Conservation (phyloP, 2,797 vertebrate genomes). For the Pogonophryne albipinna region DNA sequence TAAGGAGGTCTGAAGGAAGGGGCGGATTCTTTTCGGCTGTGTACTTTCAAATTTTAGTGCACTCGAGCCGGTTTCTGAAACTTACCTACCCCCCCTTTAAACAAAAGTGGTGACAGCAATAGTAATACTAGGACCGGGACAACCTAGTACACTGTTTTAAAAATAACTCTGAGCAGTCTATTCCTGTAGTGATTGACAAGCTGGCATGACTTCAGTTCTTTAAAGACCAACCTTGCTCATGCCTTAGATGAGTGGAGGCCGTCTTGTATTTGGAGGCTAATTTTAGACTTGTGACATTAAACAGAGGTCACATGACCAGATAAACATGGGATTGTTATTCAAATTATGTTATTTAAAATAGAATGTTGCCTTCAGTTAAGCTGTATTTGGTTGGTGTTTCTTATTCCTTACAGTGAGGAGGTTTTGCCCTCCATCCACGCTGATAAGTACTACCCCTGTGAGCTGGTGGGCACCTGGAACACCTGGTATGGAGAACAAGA, state of each 20-base stretch:
- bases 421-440: conserved; percentile 95
- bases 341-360: background rate
- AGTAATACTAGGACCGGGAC: background rate
- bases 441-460: conserved; percentile 95
- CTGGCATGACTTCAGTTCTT: conserved; percentile 30
- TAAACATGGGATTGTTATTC: conserved; percentile 10
- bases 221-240: conserved; percentile 43
- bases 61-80: no score
- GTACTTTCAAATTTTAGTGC: no score
- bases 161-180: conserved; percentile 60
- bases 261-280: conserved; percentile 17
- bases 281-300: conserved; percentile 27
- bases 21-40: no score
- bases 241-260: conserved; percentile 44
- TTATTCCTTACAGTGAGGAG: conserved; percentile 87
- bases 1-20: no score
- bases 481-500: conserved; percentile 99
- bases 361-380: background rate
- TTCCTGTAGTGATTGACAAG: conserved; percentile 67
- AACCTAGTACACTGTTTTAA: background rate
- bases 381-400: conserved; percentile 8
- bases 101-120: background rate
- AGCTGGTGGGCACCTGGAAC: conserved; percentile 99
- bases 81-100: no score
- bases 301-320: conserved; percentile 8